Evolutionary conservation across 2,113 vertebrate species (phyloP).

Genomic region (Gnathonemus echidnorhynchus): DNA sequence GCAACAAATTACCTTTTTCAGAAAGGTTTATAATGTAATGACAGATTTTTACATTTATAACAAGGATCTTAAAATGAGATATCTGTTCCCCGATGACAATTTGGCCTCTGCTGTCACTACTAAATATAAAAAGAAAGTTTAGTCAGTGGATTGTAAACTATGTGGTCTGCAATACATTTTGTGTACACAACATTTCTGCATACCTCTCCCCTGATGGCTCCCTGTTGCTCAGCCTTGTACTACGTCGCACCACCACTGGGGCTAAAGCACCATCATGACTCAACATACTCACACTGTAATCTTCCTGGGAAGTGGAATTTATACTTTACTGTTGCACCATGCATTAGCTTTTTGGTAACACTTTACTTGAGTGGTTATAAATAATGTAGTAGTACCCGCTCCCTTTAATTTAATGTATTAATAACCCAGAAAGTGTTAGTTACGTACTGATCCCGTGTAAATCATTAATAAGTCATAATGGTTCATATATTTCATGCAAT

Average conservation of each 20-base stretch:
- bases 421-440: not conserved
- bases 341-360: not conserved
- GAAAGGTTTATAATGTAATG: not conserved
- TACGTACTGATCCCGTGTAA: not conserved
- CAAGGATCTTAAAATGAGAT: not conserved
- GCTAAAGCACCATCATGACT: not conserved
- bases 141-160: not conserved
- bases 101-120: not conserved
- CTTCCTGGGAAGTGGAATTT: not conserved
- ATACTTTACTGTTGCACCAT: not conserved
- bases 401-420: not conserved
- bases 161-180: not conserved
- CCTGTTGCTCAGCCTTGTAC: not conserved
- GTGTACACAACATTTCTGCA: not conserved
- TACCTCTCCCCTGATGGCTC: not conserved
- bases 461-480: not conserved
- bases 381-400: not conserved
- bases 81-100: not conserved
- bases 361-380: not conserved
- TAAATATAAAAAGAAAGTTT: not conserved
- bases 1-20: not conserved
- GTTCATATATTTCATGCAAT: not conserved
- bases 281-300: not conserved
- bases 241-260: not conserved
- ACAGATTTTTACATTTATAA: not conserved